Evolutionary conservation across 2,888 invertebrate genomes (phyloP).

Genomic region (Cerceris rybyensis): DNA sequence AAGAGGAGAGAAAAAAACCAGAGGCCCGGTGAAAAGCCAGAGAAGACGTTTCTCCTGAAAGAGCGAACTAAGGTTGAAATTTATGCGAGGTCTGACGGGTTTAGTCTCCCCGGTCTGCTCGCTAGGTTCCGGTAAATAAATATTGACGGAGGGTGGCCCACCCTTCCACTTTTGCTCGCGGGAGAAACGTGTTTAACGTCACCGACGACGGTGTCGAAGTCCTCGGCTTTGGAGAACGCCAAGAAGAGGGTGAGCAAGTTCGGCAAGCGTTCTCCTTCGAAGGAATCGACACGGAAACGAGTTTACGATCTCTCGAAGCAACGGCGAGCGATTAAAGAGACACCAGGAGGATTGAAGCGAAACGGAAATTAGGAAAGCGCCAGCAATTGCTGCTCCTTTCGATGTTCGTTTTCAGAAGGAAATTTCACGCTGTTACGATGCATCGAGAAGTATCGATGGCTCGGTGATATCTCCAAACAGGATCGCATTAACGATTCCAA

Average conservation of each 20-base stretch:
- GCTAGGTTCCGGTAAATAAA: conserved; percentile 43
- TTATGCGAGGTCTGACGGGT: conserved; percentile 1
- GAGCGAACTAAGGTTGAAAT: neutral
- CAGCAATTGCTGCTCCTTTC: too few species aligned
- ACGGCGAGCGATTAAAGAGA: neutral
- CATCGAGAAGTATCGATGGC: too few species aligned
- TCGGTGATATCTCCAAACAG: too few species aligned
- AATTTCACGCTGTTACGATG: too few species aligned
- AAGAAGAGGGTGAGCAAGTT: neutral
- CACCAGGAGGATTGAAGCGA: neutral
- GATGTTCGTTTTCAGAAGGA: neutral
- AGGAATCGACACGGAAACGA: neutral
- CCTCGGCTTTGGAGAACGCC: neutral
- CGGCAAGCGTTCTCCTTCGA: neutral
- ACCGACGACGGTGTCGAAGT: conserved; percentile 7
- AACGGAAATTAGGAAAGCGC: too few species aligned
- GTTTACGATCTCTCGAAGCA: neutral
- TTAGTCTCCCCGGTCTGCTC: neutral
- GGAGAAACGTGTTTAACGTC: conserved; percentile 39
- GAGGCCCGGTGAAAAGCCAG: too few species aligned
- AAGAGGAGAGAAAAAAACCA: too few species aligned
- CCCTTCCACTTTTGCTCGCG: conserved; percentile 8
- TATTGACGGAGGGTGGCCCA: conserved; percentile 43
- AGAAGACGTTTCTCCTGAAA: neutral
- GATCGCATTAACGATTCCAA: too few species aligned